Percentiles rank a stretch among this genome's conserved stretches.
Evolutionary conservation across 1,140 invertebrate species (phyloP).

Genomic region (Cydia splendana): DNA sequence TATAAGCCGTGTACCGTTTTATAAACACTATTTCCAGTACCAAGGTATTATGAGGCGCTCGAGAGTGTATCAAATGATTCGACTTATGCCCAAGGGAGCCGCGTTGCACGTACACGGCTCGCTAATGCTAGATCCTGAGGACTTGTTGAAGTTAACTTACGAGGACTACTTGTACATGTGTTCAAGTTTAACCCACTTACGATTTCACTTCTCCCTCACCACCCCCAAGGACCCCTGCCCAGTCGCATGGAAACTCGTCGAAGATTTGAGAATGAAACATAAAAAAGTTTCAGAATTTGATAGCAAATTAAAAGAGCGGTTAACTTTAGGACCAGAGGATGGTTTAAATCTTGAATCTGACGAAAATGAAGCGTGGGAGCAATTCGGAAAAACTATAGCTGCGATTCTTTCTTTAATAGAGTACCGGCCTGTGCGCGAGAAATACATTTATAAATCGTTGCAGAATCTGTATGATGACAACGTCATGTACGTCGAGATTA

Average conservation of each 20-base stretch:
- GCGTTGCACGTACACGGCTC: constrained; percentile 87
- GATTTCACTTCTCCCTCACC: constrained; percentile 64
- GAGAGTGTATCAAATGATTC: constrained; percentile 85
- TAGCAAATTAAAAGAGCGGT: constrained; percentile 78
- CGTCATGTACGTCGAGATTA: constrained; percentile 89
- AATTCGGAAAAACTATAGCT: constrained; percentile 83
- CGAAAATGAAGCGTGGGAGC: constrained; percentile 84
- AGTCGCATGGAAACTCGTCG: constrained; percentile 82
- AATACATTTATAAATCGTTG: constrained; percentile 85
- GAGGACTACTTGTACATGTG: constrained; percentile 86
- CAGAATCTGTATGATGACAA: constrained; percentile 89
- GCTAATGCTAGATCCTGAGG: constrained; percentile 83
- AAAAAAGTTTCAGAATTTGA: constrained; percentile 80
- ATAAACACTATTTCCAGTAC: constrained; percentile 84
- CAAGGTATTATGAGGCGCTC: constrained; percentile 83
- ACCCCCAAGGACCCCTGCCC: constrained; percentile 59
- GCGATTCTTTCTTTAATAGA: constrained; percentile 82
- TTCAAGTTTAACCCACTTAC: constrained; percentile 56
- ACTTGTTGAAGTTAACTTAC: constrained; percentile 85
- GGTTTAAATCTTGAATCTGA: constrained; percentile 80
- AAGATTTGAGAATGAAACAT: constrained; percentile 75
- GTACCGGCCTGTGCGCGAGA: constrained; percentile 85
- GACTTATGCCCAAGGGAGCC: constrained; percentile 85
- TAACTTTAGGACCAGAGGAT: constrained; percentile 82
- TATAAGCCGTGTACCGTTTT: constrained; percentile 82